Conservation (phyloP, 2,113 vertebrate genomes). For the Saccopteryx bilineata region DNA sequence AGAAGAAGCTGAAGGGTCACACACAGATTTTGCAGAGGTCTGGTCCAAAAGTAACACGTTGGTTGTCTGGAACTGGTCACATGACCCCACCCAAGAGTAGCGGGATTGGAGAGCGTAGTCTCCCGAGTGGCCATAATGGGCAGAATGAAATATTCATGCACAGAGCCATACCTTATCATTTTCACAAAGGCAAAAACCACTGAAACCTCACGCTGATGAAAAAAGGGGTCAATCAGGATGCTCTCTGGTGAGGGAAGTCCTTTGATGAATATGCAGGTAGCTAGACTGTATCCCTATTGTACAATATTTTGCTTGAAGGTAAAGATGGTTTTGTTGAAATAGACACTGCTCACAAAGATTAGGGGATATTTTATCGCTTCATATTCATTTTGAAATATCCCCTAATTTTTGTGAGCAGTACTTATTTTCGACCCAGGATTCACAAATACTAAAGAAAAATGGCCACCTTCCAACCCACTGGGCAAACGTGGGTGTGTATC, state of each 20-base stretch:
- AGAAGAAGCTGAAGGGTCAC: background rate
- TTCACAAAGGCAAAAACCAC: background rate
- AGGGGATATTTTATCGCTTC: no score
- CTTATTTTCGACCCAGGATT: background rate
- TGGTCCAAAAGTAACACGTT: background rate
- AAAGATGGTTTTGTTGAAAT: background rate
- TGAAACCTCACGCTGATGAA: background rate
- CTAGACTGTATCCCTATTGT: background rate
- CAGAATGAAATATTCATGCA: background rate
- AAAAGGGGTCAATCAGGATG: background rate
- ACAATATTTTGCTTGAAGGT: background rate
- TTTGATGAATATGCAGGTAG: background rate
- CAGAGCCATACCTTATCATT: background rate
- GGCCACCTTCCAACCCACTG: background rate
- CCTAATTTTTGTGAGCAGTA: no score
- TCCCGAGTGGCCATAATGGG: background rate
- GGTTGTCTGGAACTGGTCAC: background rate
- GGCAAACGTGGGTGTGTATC: background rate
- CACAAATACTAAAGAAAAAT: background rate
- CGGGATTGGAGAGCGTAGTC: background rate
- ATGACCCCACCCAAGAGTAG: background rate
- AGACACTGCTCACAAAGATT: no score
- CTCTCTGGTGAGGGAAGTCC: background rate
- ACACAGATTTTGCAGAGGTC: background rate
- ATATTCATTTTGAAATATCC: no score